These are phyloP conservation scores for Paelopatides confundens DNA, from an alignment of 53 echinoderm and acorn worm species.

Conservation along the genomic window DNA sequence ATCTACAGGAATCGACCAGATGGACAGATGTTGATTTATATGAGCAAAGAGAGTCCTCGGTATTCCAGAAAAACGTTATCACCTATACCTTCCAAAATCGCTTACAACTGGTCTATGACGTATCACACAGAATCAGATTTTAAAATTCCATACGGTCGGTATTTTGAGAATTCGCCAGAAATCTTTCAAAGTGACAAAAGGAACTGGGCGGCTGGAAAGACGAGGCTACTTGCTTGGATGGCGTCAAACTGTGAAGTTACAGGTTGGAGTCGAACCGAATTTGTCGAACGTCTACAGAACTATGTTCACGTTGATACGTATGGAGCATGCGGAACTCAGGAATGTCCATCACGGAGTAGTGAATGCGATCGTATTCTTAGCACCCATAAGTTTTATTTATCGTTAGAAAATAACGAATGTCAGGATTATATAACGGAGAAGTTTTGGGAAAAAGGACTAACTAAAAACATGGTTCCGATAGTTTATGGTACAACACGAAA, in stretches of 20 bases:
- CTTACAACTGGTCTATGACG: conserved; percentile 6
- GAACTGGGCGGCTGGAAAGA: conserved; percentile 60
- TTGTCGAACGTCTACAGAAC: conserved; percentile 47
- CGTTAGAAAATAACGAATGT: conserved; percentile 78
- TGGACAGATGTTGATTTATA: conserved; percentile 7
- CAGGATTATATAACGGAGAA: conserved; percentile 81
- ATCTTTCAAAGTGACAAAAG: not conserved
- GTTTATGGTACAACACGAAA: conserved; percentile 74
- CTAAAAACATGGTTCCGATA: conserved; percentile 65
- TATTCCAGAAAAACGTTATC: not conserved
- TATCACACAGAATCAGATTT: not conserved
- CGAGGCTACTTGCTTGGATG: conserved; percentile 66
- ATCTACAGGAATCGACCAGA: conserved; percentile 1
- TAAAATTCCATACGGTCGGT: not conserved
- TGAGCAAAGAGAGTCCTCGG: not conserved
- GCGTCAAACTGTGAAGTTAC: conserved; percentile 63
- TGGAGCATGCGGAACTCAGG: not conserved
- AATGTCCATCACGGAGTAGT: not conserved
- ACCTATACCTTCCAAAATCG: not conserved
- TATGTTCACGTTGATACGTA: conserved; percentile 53
- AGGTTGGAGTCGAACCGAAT: conserved; percentile 44
- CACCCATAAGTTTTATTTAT: conserved; percentile 77
- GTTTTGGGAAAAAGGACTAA: conserved; percentile 71
- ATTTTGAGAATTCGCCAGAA: not conserved
- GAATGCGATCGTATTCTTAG: conserved; percentile 53